phyloP scores from a whole-genome alignment of 2,113 vertebrate genomes.

The Gavialis gangeticus region DNA sequence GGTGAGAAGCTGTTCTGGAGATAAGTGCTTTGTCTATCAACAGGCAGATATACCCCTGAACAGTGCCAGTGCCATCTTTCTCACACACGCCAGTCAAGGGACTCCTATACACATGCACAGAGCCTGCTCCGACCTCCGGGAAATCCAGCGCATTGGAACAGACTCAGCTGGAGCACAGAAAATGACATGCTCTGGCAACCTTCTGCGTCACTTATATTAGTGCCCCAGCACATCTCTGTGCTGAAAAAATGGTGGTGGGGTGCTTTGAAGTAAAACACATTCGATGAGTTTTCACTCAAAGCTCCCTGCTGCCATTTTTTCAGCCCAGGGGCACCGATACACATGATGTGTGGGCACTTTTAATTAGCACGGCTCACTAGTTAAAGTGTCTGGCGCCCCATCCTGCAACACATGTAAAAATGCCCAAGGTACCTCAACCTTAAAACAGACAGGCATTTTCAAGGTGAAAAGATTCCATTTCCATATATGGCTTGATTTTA shows the following conservation, averaged over 20 bases:
- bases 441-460: too few relatives aligned
- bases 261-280: too few relatives aligned
- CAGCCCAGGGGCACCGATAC: too few relatives aligned
- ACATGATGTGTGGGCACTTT: too few relatives aligned
- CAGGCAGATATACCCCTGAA: not conserved
- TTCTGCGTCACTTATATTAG: too few relatives aligned
- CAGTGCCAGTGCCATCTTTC: fast-evolving
- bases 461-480: not conserved
- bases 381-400: too few relatives aligned
- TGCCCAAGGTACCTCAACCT: not conserved
- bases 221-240: too few relatives aligned
- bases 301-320: too few relatives aligned
- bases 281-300: too few relatives aligned
- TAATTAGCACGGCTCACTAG: too few relatives aligned
- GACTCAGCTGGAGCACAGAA: not conserved
- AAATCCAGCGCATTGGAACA: not conserved
- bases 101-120: not conserved
- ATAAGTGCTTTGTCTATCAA: not conserved
- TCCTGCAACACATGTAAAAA: too few relatives aligned
- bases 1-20: not conserved
- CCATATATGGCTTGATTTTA: not conserved
- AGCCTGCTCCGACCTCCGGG: not conserved
- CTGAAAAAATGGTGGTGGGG: too few relatives aligned
- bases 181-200: not conserved
- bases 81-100: not conserved